Evolutionary conservation across 2,797 vertebrate species (phyloP), one percentile per base, ranked within the genome.

Genomic region (Echiichthys vipera): DNA sequence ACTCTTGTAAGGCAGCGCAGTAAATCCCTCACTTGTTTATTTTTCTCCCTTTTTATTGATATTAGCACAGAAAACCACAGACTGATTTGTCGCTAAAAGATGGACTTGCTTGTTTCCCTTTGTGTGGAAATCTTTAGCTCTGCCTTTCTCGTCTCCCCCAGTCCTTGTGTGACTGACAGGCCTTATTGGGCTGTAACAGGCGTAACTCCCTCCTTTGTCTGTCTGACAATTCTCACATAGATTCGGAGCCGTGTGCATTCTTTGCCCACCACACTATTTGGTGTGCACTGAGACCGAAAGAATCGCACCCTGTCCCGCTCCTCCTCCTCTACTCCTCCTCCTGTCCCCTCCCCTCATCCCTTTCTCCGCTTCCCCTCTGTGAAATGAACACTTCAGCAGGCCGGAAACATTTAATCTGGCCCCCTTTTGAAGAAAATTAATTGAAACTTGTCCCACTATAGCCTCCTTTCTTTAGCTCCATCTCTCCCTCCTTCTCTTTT

Each of bases 141-240:
- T 93, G 94, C 95, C 96, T 96, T 96, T 94, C 95, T 92, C 93
- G 93, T 95, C 95, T 96, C 95, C 96, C 95, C 96, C 93, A 87
- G 95, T 95, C 94, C 97, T 96, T 97, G 96, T 99, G 96, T 99
- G 98, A 98, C 97, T 97, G 98, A 97, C 97, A 96, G 95, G 96
- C 96, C 97, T 98, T 98, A 99, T 99, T 98, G 97, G 97, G 96
- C 95, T 95, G 94, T 98, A 99, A 99, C 97, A 98, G 98, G 97
- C 97, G 96, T 97, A 97, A 97, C 98, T 96, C 96, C 95, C 94
- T 93, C 95, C 95, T 95, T 99, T 99, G 98, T 98, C 96, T 85
- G 87, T 84, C n/a, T 95, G 95, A 98, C 98, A 99, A 98, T 99
- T 96, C 96, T 97, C 96, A 96, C 96, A 96, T 96, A 97, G 96